Percentiles rank a stretch among this genome's conserved stretches.
Conservation (phyloP, 2,888 invertebrate genomes). For the Buathra laborator region DNA sequence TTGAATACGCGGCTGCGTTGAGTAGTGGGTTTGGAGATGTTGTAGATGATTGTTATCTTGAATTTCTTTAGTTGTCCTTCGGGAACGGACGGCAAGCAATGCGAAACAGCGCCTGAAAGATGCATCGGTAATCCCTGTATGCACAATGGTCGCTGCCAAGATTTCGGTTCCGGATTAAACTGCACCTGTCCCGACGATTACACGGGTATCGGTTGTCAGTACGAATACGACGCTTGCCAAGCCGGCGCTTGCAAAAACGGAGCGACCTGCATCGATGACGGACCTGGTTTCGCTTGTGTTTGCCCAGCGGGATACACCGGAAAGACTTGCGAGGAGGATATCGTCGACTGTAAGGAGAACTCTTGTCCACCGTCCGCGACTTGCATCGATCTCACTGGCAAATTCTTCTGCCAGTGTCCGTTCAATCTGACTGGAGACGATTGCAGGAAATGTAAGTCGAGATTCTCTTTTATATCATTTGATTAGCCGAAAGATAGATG, state of each 20-base stretch:
- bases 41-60: not conserved
- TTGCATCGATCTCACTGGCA: conserved; percentile 95
- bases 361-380: conserved; percentile 97
- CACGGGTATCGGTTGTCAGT: conserved; percentile 96
- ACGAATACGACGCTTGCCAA: conserved; percentile 96
- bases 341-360: conserved; percentile 96
- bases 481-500: not conserved
- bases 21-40: not conserved
- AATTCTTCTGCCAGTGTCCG: conserved; percentile 98
- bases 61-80: conserved; percentile 90
- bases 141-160: conserved; percentile 98
- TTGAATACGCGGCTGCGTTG: too few species aligned
- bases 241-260: conserved; percentile 97
- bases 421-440: conserved; percentile 98
- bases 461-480: conserved; percentile 28
- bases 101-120: conserved; percentile 98
- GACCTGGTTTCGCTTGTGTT: conserved; percentile 93
- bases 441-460: conserved; percentile 94
- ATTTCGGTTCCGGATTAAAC: conserved; percentile 97
- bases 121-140: conserved; percentile 97
- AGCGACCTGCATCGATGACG: conserved; percentile 95
- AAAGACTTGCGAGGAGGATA: conserved; percentile 96
- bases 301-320: conserved; percentile 93
- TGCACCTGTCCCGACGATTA: conserved; percentile 96
- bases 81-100: conserved; percentile 98